A percentile compares a stretch with the other conserved stretches of the same genome.
phyloP scores from a whole-genome alignment of 2,113 vertebrate species.

The Irena cyanogastra region DNA sequence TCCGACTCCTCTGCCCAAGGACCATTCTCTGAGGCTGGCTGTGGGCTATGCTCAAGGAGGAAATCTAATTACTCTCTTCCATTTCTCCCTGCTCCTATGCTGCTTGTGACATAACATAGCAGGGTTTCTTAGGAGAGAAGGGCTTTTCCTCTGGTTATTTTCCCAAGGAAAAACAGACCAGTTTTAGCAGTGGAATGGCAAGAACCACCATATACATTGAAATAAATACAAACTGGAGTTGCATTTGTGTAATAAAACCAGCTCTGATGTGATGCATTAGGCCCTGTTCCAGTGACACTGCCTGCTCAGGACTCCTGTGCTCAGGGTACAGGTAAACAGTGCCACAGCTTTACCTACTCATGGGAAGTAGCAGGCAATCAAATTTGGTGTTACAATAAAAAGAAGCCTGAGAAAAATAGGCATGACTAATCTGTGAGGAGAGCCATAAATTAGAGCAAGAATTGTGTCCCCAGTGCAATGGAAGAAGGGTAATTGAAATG shows the following conservation, averaged over 20 bases:
- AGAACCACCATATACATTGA: not conserved
- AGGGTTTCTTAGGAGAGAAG: not conserved
- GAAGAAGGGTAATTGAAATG: not conserved
- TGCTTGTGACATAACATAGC: not conserved
- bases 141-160: not conserved
- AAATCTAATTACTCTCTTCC: constrained; percentile 15
- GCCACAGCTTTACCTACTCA: not conserved
- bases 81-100: not conserved
- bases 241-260: not conserved
- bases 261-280: not conserved
- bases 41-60: not conserved
- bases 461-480: not conserved
- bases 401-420: not conserved
- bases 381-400: not conserved
- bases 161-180: not conserved
- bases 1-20: not conserved
- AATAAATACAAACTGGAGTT: not conserved
- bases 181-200: not conserved
- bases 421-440: not conserved
- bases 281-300: not conserved
- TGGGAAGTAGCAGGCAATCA: not conserved
- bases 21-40: not conserved
- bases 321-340: not conserved
- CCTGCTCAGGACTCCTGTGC: not conserved
- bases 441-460: not conserved